Percentiles rank a stretch among this genome's conserved stretches.
phyloP scores from a whole-genome alignment of 2,888 invertebrate species.

The Athalia circularis region DNA sequence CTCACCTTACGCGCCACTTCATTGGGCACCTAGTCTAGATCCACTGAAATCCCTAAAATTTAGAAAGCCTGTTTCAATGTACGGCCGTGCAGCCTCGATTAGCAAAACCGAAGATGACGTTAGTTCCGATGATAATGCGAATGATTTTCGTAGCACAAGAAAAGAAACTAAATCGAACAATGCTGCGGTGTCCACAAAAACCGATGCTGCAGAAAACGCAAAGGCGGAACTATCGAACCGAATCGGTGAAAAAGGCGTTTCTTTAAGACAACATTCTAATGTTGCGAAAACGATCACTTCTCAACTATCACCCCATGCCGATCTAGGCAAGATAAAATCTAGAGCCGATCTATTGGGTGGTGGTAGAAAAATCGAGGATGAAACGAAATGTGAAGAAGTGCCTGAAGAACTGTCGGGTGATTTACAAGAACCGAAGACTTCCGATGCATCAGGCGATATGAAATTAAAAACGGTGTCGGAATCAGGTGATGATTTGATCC shows the following conservation, averaged over 20 bases:
- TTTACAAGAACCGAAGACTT: neutral
- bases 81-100: slow-evolving; percentile 26
- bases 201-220: neutral
- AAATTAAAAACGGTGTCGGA: too few relatives aligned
- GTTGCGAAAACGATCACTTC: slow-evolving; percentile 22
- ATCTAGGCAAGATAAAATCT: slow-evolving; percentile 12
- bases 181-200: neutral
- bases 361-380: slow-evolving; percentile 15
- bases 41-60: slow-evolving; percentile 64
- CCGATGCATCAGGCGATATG: too few relatives aligned
- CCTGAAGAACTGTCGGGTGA: neutral
- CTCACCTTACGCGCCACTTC: slow-evolving; percentile 67
- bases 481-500: neutral
- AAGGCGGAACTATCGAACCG: slow-evolving; percentile 4
- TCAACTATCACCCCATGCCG: slow-evolving; percentile 1
- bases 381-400: neutral
- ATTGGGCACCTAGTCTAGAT: slow-evolving; percentile 65
- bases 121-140: slow-evolving; percentile 31
- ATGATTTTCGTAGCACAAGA: slow-evolving; percentile 20
- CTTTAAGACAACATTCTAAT: slow-evolving; percentile 6
- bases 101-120: slow-evolving; percentile 22
- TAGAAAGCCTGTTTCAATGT: slow-evolving; percentile 50
- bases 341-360: slow-evolving; percentile 20
- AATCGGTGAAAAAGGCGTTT: neutral
- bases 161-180: slow-evolving; percentile 20